Conservation (phyloP, 2,113 vertebrate species). For the Gorsachius goisagi region DNA sequence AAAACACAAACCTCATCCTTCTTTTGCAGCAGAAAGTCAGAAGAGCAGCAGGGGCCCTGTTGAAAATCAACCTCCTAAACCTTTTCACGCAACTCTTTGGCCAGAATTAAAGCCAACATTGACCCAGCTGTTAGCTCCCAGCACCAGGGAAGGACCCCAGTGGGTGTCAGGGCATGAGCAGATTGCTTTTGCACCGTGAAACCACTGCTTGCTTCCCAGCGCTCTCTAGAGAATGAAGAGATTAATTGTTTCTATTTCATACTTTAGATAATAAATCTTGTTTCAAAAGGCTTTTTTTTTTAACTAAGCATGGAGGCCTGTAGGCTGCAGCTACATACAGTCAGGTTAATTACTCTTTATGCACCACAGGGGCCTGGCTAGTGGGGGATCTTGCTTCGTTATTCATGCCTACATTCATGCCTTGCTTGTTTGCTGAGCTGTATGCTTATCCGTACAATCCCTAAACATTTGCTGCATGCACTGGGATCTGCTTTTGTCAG, state of each 20-base stretch:
- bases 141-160: accelerated
- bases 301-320: accelerated
- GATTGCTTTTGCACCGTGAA: not conserved
- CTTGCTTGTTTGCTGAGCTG: not conserved
- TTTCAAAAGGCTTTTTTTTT: not conserved
- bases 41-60: not conserved
- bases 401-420: not conserved
- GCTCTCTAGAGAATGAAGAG: not conserved
- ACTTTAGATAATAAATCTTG: not conserved
- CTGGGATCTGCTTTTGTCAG: not conserved
- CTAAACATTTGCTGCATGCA: not conserved
- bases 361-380: not conserved
- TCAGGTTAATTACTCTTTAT: not conserved
- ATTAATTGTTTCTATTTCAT: not conserved
- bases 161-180: not conserved
- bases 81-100: not conserved
- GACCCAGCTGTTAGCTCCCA: not conserved
- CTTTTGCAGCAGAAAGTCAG: not conserved
- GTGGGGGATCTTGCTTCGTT: not conserved
- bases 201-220: not conserved
- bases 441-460: not conserved
- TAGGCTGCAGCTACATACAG: not conserved
- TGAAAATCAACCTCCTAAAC: not conserved
- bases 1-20: not conserved
- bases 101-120: not conserved